These are phyloP conservation scores for Petrosia ficiformis DNA, from an alignment of 37 sponge, comb jelly and placozoan species.

Conservation along the genomic window DNA sequence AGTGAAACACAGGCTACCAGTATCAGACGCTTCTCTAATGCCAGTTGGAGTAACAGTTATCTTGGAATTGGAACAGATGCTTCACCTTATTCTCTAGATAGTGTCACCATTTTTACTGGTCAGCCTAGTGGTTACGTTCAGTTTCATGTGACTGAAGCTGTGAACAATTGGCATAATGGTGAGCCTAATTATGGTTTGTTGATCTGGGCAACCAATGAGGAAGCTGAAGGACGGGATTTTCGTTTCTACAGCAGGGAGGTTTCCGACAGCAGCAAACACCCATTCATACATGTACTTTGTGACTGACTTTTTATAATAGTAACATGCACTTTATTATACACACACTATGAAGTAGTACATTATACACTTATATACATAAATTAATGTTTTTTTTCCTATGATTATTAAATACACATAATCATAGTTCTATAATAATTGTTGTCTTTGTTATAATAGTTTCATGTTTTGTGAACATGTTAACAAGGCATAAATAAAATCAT, in stretches of 20 bases:
- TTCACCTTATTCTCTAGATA: background rate
- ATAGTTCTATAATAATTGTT: no score
- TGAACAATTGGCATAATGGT: slow-evolving; percentile 25
- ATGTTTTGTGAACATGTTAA: no score
- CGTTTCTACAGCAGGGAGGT: slow-evolving; percentile 15
- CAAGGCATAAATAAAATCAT: no score
- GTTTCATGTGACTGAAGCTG: slow-evolving; percentile 27
- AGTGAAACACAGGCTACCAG: slow-evolving; percentile 29
- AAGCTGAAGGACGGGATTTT: slow-evolving; percentile 15
- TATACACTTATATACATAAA: no score
- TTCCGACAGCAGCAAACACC: background rate
- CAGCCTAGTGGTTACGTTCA: slow-evolving; percentile 14
- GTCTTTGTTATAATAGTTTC: no score
- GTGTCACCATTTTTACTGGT: slow-evolving; percentile 14
- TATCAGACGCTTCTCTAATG: background rate
- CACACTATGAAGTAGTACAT: no score
- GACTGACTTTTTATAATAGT: background rate
- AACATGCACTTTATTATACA: no score
- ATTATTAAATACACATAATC: no score
- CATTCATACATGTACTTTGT: slow-evolving; percentile 25
- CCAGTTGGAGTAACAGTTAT: slow-evolving; percentile 10
- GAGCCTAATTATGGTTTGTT: slow-evolving; percentile 38
- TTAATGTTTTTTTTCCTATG: no score
- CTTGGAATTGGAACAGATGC: slow-evolving; percentile 37
- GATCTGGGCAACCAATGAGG: slow-evolving; percentile 20